Evolutionary conservation across 1,140 invertebrate genomes (phyloP), one percentile per base, ranked within the genome.

Genomic region (Lineus longissimus): DNA sequence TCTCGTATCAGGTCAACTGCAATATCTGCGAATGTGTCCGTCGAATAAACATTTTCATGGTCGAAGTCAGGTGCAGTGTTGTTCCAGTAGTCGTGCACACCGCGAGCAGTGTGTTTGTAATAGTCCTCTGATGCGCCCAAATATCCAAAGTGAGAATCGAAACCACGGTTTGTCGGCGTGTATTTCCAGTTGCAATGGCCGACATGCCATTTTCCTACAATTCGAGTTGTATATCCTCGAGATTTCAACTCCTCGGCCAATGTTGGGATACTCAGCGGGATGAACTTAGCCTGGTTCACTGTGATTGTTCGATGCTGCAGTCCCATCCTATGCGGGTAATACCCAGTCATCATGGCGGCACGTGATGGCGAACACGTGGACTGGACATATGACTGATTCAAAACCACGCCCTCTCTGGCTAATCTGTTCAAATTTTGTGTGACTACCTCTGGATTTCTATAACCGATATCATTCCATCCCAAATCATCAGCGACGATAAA

Each of bases 71-170:
- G 54, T 30, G 36, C 31, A 41, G 43, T 70, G 55, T 72, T 63
- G 36, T 72, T 65, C 31, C 57, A 30, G 15, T 25, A 25, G 27
- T 57, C 23, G 4, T n/a, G 15, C 15, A n/a, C 54, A n/a, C 25
- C 47, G 6, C 25, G 6, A 9, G 4, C 55, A 62, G 30, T 11
- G 47, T 81, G 79, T 40, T 77, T 72, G 66, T 72, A 82, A 61
- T 83, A 82, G 61, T 82, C 80, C 64, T 77, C 78, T 61, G 71
- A 71, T 2, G 81, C 82, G 11, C 77, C 73, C 63, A 81, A 85
- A 66, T 83, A 86, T 4, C 84, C 84, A 59, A 80, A 77, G 65
- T 83, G 83, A 27, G 81, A 75, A 60, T 85, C 82, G 70, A 86
- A 86, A 23, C 85, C 85, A 45, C 85, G 73, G 22, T 71, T 71